Evolutionary conservation across 2,113 vertebrate species (phyloP).

Genomic region (Pelobates fuscus): DNA sequence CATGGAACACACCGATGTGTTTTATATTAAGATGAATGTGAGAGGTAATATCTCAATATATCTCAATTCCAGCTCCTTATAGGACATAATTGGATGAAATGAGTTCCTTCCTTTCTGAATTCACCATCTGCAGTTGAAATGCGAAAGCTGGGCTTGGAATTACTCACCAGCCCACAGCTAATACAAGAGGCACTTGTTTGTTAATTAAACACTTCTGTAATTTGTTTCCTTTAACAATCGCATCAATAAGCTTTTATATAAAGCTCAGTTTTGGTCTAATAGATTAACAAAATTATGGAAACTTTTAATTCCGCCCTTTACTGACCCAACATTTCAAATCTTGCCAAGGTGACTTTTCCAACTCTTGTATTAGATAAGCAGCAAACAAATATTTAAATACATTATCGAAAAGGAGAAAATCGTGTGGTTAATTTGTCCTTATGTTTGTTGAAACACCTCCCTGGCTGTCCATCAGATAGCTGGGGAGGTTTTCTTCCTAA

Average conservation of each 20-base stretch:
- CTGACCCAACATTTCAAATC: neutral
- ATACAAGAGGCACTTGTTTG: neutral
- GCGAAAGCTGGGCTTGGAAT: neutral
- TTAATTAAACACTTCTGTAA: constrained; percentile 20
- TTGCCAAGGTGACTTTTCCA: constrained; percentile 28
- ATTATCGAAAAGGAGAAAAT: neutral
- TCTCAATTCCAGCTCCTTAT: neutral
- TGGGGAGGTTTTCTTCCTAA: no score
- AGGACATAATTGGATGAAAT: neutral
- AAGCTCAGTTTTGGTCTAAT: neutral
- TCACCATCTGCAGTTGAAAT: constrained; percentile 14
- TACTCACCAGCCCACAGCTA: neutral
- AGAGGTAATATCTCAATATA: no score
- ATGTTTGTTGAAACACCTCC: no score
- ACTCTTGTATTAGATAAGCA: neutral
- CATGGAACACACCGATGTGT: no score
- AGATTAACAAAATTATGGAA: neutral
- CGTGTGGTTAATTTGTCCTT: no score
- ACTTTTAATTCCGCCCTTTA: neutral
- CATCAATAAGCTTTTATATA: neutral
- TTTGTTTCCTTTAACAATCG: neutral
- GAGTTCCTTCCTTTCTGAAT: neutral
- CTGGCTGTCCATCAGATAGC: no score
- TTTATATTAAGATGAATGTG: no score
- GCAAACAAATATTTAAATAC: neutral